These are phyloP conservation scores for Pelmatolapia mariae DNA, from an alignment of 2,113 vertebrate genomes.

Conservation along the genomic window DNA sequence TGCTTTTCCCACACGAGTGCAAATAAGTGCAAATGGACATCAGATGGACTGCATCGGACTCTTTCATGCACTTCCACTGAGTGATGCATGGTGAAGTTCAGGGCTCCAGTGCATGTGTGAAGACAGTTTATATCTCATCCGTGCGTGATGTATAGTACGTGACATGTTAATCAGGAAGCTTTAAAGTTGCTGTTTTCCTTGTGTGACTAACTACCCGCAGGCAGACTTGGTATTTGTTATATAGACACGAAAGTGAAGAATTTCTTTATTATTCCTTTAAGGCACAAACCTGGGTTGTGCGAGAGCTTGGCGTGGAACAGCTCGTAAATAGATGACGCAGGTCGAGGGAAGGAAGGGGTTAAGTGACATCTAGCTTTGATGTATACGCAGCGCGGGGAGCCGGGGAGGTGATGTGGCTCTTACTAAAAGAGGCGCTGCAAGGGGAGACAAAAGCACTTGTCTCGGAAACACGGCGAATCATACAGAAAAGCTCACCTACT, in stretches of 20 bases:
- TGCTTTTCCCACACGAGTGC: background rate
- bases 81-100: background rate
- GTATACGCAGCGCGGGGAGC: background rate
- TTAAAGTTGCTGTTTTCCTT: background rate
- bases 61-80: background rate
- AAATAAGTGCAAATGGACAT: background rate
- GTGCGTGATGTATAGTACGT: background rate
- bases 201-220: background rate
- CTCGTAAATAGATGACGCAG: background rate
- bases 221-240: background rate
- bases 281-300: background rate
- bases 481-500: slow-evolving; percentile 22
- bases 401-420: background rate
- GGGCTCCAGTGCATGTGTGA: background rate
- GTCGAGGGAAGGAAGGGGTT: background rate
- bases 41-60: background rate
- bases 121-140: background rate
- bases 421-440: background rate
- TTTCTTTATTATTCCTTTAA: background rate
- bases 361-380: slow-evolving; percentile 5
- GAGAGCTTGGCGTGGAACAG: background rate
- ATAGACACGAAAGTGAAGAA: background rate
- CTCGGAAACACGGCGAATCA: background rate
- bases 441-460: background rate
- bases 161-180: background rate